Evolutionary conservation across 2,113 vertebrate species (phyloP), one percentile per base, ranked within the genome.

Genomic region (Sprattus sprattus): DNA sequence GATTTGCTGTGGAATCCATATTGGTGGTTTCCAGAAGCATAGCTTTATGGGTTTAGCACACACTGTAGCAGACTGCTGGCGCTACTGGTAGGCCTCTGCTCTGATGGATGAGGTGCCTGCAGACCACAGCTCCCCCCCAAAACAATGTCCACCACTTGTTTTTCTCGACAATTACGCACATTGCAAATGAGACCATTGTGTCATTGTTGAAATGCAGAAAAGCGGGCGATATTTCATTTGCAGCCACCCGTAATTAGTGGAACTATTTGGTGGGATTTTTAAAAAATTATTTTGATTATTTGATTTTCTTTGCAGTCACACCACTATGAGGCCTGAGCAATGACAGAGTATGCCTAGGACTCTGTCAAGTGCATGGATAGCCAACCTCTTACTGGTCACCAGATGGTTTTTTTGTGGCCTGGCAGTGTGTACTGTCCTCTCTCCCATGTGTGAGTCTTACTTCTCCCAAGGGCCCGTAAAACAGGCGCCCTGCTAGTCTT

Each of bases 1-100:
- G 71, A 78, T 78, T 78, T 78, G 71, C 71, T 32, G 28, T 28
- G 4, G 71, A 32, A 39, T 78, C 32, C 28, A 39, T 78, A 78
- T 78, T 78, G 71, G 71, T 78, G 71, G 28, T 78, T 78, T 78
- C 71, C 71, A 78, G 71, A 78, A 78, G 71, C 71, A 78, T 39
- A 78, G 39, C 71, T 78, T 78, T 78, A 78, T 78, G 71, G 71
- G 39, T 78, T 78, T 78, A 78, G 71, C 71, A 78, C 71, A 78
- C 71, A 78, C 25, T 78, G 32, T 16, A 78, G 32, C 71, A 78
- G 32, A 39, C 71, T 78, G 71, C 71, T 78, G 71, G 71, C 32
- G 71, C 71, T 78, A 78, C 71, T 78, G 71, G 28, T 5, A 1
- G 71, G 71, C 3, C 71, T 16, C 13, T 32, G 28, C 32, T 39